Percentiles rank a stretch among this genome's conserved stretches.
These are phyloP conservation scores for Calliopsis andreniformis DNA, from an alignment of 1,140 invertebrate species.

Conservation along the genomic window DNA sequence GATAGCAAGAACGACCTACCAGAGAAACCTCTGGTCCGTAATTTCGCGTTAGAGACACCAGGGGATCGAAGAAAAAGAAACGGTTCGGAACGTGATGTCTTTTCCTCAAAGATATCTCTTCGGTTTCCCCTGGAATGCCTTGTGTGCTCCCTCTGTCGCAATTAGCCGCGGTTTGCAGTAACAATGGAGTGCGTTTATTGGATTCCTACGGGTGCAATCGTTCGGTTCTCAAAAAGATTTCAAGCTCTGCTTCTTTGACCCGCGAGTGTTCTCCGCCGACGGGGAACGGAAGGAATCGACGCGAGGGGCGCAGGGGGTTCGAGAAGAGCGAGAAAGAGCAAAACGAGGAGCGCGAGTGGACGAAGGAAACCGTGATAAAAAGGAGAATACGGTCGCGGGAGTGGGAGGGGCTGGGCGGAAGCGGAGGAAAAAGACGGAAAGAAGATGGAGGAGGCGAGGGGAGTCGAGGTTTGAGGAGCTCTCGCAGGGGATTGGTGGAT, in stretches of 20 bases:
- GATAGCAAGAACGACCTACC: too few species aligned
- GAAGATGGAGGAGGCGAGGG: not conserved
- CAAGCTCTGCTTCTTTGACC: conserved; percentile 16
- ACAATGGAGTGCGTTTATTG: conserved; percentile 66
- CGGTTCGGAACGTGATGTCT: conserved; percentile 13
- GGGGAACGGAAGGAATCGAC: not conserved
- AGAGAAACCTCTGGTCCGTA: not conserved
- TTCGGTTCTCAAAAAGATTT: conserved; percentile 59
- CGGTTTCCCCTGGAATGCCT: conserved; percentile 5
- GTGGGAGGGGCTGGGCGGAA: not conserved
- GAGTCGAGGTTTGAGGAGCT: not conserved
- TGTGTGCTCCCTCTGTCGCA: conserved; percentile 28
- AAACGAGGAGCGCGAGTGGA: conserved; percentile 13
- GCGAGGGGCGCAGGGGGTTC: not conserved
- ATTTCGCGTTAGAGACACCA: not conserved
- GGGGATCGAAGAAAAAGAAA: not conserved
- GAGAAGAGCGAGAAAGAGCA: not conserved
- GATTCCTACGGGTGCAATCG: conserved; percentile 58
- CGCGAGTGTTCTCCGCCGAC: conserved; percentile 14
- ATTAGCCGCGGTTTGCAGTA: conserved; percentile 52
- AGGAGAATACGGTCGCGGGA: not conserved
- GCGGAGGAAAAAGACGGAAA: not conserved
- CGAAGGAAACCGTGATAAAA: not conserved
- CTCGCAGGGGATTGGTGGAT: not conserved
- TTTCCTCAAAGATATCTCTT: conserved; percentile 29